phyloP scores from a whole-genome alignment of 2,113 vertebrate genomes.

The Sarotherodon lohbergeri region DNA sequence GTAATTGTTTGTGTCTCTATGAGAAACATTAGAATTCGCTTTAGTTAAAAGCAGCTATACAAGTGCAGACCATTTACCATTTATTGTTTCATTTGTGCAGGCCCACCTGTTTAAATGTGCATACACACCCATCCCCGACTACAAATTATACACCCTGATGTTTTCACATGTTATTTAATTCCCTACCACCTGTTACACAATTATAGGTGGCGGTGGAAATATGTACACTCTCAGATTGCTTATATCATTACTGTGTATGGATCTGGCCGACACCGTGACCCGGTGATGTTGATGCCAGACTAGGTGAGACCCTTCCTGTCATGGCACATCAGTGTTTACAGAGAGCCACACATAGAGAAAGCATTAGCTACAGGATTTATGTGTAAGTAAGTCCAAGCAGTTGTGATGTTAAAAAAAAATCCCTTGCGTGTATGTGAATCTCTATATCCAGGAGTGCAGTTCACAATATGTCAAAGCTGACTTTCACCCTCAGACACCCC shows the following conservation, averaged over 20 bases:
- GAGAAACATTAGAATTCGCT: not conserved
- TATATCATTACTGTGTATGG: not conserved
- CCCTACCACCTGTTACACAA: conserved; percentile 9
- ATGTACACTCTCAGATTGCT: not conserved
- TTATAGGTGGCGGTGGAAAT: not conserved
- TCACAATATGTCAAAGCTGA: not conserved
- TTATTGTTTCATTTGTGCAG: not conserved
- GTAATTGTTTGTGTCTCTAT: not conserved
- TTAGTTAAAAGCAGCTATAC: not conserved
- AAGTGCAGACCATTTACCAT: not conserved
- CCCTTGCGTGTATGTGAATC: not conserved
- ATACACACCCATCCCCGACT: not conserved
- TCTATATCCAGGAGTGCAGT: not conserved
- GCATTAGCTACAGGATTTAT: not conserved
- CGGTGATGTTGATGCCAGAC: not conserved
- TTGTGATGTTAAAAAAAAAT: not conserved
- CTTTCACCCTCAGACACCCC: not conserved
- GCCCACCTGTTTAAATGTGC: not conserved
- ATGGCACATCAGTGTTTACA: not conserved
- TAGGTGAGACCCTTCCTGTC: not conserved
- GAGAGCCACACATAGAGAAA: not conserved
- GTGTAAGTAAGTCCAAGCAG: not conserved
- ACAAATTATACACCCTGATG: not conserved
- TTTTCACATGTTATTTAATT: not conserved
- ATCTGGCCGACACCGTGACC: not conserved